These are phyloP conservation scores for Colistium nudipinnis DNA, from an alignment of 2,113 vertebrate species.

Conservation along the genomic window DNA sequence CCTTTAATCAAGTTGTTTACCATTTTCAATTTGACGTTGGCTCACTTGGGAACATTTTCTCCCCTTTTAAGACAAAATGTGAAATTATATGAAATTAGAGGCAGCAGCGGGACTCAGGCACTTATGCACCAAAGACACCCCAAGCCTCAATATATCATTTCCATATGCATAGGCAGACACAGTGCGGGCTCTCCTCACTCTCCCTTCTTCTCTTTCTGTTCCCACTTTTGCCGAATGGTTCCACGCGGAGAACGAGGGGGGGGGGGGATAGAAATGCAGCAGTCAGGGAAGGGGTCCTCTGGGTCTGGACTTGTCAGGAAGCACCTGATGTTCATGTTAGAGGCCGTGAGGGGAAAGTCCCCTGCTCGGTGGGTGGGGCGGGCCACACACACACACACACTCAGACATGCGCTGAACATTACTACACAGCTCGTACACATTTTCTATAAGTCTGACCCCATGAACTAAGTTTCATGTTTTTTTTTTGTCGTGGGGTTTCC, in stretches of 20 bases:
- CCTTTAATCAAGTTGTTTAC: slow-evolving; percentile 82
- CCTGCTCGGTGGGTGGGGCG: slow-evolving; percentile 71
- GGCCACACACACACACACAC: slow-evolving; percentile 65
- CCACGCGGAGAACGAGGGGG: slow-evolving; percentile 34
- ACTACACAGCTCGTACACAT: slow-evolving; percentile 45
- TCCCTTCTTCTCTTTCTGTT: slow-evolving; percentile 47
- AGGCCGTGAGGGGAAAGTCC: slow-evolving; percentile 74
- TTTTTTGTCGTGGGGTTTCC: not conserved
- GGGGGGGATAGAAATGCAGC: slow-evolving; percentile 1
- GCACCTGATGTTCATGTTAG: slow-evolving; percentile 74
- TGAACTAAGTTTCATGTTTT: slow-evolving; percentile 46
- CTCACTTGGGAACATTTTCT: slow-evolving; percentile 76
- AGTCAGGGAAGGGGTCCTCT: slow-evolving; percentile 60
- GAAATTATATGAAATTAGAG: slow-evolving; percentile 83
- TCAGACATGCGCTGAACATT: slow-evolving; percentile 40
- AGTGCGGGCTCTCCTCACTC: slow-evolving; percentile 49
- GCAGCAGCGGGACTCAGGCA: slow-evolving; percentile 69
- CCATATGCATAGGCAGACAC: slow-evolving; percentile 72
- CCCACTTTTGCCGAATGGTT: slow-evolving; percentile 40
- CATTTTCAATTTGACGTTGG: slow-evolving; percentile 65
- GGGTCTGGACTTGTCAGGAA: slow-evolving; percentile 77
- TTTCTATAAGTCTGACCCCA: slow-evolving; percentile 35
- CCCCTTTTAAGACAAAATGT: slow-evolving; percentile 79
- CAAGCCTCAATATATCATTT: slow-evolving; percentile 75
- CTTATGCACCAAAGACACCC: slow-evolving; percentile 74